Base-by-base conservation (phyloP, 1,140 invertebrate genomes). In the Hylyphantes graminicola region DNA sequence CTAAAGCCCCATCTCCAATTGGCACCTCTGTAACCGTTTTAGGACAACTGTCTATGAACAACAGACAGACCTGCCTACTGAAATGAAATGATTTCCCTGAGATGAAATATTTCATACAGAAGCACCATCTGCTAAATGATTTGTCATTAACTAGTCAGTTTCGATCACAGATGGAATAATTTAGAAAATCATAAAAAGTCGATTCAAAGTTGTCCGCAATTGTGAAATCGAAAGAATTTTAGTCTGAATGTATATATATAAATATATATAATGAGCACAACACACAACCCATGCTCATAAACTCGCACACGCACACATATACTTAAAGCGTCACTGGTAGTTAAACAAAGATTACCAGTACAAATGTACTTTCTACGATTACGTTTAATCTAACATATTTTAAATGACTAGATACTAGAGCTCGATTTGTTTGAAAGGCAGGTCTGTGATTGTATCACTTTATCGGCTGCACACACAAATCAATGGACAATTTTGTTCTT, bases 61-160 rank as follows among this genome's bases (percentile, higher is more conserved):
- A 77, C 55, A 55, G 35, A 83, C 80, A 85, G 82, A 85, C 82
- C 82, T 85, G 82, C 82, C 82, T 76, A 68, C 73, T 59, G 73
- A 77, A 83, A 83, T 85, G 35, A 82, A 73, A 82, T 73, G 48
- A 68, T 83, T 83, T 85, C 82, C 82, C 82, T 85, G 82, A 85
- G 82, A 77, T 85, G 74, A 76, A 85, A 75, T 65, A 68, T 59
- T 85, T 57, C 74, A 85, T 70, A 75, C 63, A 75, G 50, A 85
- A 85, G 82, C 82, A 85, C 82, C 82, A 85, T 72, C 73, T 68
- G 74, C 64, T 76, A 85, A 76, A 54, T 81, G 79, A 81, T 81
- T 81, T 81, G 79, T 81, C 79, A 70, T 57, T 35, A 80, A 80
- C 70, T 19, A 81, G 35, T 73, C 57, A 51, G 65, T 81, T 80